A percentile compares a stretch with the other conserved stretches of the same genome.
Evolutionary conservation across 1,140 invertebrate species (phyloP).

Genomic region (Daktulosphaira vitifoliae): DNA sequence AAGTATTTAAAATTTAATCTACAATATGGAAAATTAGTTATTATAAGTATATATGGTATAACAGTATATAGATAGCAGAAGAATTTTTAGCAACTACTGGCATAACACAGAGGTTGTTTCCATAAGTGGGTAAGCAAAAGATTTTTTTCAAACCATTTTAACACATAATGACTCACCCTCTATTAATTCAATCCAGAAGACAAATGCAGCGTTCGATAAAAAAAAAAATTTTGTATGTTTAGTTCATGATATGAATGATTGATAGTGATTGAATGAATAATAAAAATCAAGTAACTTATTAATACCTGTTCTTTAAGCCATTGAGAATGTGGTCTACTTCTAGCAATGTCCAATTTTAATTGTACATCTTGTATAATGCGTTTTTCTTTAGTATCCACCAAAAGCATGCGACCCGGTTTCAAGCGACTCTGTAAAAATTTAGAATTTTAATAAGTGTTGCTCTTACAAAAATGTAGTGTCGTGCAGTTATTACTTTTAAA

Average conservation of each 20-base stretch:
- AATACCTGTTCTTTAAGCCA: conserved; percentile 88
- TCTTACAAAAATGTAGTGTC: too few relatives aligned
- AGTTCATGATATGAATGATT: not conserved
- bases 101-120: not conserved
- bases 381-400: conserved; percentile 89
- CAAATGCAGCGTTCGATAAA: conserved; percentile 22
- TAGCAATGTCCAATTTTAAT: conserved; percentile 79
- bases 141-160: conserved; percentile 25
- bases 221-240: conserved; percentile 23
- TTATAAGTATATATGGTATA: too few relatives aligned
- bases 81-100: not conserved
- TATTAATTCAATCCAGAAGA: conserved; percentile 30
- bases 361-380: conserved; percentile 89
- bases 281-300: not conserved
- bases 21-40: too few relatives aligned
- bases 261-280: conserved; percentile 8
- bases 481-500: conserved; percentile 81
- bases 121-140: not conserved
- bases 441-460: conserved; percentile 28
- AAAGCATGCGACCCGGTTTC: conserved; percentile 94
- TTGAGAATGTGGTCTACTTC: conserved; percentile 72
- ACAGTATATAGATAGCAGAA: too few relatives aligned
- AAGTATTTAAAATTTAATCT: too few relatives aligned
- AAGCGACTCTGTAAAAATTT: conserved; percentile 71
- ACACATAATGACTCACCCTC: conserved; percentile 23